A percentile compares a stretch with the other conserved stretches of the same genome.
phyloP scores from a whole-genome alignment of 2,888 invertebrate genomes.

The Lepidochitona cinerea region DNA sequence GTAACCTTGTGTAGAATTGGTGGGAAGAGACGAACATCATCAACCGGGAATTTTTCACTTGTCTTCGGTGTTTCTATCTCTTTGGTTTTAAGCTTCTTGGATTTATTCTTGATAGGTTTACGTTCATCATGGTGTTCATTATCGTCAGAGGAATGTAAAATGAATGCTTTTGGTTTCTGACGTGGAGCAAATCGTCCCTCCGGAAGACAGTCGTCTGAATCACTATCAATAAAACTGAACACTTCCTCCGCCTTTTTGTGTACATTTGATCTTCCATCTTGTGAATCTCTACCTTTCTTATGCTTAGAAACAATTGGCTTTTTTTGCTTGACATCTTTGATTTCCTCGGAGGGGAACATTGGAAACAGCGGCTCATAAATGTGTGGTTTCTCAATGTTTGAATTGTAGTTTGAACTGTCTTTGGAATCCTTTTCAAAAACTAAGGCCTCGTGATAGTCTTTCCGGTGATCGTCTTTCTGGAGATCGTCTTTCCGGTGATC shows the following conservation, averaged over 20 bases:
- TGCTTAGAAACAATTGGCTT: background rate
- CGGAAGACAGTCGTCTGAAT: background rate
- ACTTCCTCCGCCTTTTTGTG: background rate
- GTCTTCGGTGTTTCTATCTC: background rate
- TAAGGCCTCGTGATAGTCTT: too few species aligned
- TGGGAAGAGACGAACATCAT: background rate
- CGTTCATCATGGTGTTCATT: constrained; percentile 9
- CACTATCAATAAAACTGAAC: background rate
- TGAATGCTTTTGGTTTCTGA: background rate
- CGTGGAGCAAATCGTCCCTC: background rate
- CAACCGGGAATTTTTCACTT: background rate
- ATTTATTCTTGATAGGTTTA: constrained; percentile 16
- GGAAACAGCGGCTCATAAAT: too few species aligned
- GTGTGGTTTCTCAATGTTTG: too few species aligned
- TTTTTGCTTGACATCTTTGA: background rate
- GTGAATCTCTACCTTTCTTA: background rate
- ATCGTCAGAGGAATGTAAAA: background rate
- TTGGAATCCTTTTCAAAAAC: too few species aligned
- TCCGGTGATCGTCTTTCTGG: too few species aligned
- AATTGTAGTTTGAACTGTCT: too few species aligned
- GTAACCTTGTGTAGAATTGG: background rate
- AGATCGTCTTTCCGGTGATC: too few species aligned
- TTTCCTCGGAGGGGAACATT: too few species aligned
- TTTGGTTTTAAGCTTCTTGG: constrained; percentile 5
- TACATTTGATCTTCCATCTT: background rate